Evolutionary conservation across 2,113 vertebrate genomes (phyloP), one percentile per base, ranked within the genome.

Genomic region (Spermophilus dauricus): DNA sequence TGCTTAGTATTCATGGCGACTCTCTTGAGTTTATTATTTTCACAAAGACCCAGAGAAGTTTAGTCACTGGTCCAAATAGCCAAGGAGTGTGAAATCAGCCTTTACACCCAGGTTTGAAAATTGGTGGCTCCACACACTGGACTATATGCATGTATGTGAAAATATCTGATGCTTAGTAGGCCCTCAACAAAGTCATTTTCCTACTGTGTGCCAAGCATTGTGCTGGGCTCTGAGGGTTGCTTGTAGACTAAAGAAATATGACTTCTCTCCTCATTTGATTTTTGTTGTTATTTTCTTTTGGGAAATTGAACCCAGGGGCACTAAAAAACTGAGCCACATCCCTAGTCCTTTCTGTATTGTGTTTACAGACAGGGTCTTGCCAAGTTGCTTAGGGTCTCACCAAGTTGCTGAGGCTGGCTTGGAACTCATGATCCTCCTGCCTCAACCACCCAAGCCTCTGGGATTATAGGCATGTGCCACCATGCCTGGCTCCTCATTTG

Each of bases 181-280:
- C 22, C 39, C 11, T 37, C 78, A 32, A 16, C 0, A 2, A 53
- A 78, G 7, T 28, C 45, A 34, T n/a, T 28, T 2, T 4, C n/a
- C 28, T 76, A 2, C 14, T 42, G 65, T 45, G 72, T 39, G 18
- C 28, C 26, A 34, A 18, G 72, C 63, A 39, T 13, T 2, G 48
- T 2, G 17, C 63, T 63, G 8, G n/a, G 42, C 73, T 65, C 53
- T 56, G 73, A 39, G 56, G n/a, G 53, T 45, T 8, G 39, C 17
- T 11, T 3, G 10, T 34, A 18, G 39, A 30, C 3, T 4, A 4
- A 6, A n/a, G 4, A 14, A 42, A 13, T 7, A 4, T 1, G 37
- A 22, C 32, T 48, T 5, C 87, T 58, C 20, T 5, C 82, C 11
- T 28, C 0, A 20, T 56, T 58, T 58, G 56, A 17, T 53, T 53